Conservation (phyloP, 1,140 invertebrate species). For the Drosophila arawakana region DNA sequence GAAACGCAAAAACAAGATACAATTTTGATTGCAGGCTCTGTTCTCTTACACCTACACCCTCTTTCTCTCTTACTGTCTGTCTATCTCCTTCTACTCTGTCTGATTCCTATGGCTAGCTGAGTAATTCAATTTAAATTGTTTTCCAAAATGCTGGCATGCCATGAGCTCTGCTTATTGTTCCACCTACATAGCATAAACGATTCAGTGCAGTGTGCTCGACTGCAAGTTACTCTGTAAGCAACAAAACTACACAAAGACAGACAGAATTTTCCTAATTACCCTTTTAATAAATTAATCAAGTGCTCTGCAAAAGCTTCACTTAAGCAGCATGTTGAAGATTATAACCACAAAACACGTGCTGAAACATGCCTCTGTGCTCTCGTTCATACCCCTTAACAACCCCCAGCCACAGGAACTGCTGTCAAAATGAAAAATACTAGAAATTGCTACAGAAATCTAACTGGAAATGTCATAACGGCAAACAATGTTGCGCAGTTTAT, state of each 20-base stretch:
- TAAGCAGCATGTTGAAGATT: no score
- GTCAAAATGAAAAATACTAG: slow-evolving; percentile 40
- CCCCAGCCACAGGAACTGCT: slow-evolving; percentile 8
- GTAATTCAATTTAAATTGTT: slow-evolving; percentile 66
- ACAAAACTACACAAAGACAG: background rate
- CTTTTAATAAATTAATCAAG: background rate
- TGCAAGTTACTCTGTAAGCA: background rate
- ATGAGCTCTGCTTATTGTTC: slow-evolving; percentile 41
- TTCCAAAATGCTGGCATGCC: slow-evolving; percentile 62
- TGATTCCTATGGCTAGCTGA: background rate
- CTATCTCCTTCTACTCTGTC: slow-evolving; percentile 5
- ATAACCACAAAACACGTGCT: no score
- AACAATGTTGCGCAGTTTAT: slow-evolving; percentile 37
- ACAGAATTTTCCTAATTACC: background rate
- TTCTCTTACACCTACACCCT: background rate
- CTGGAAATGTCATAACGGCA: slow-evolving; percentile 1
- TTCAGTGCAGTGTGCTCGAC: background rate
- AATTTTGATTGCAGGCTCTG: slow-evolving; percentile 30
- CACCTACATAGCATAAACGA: slow-evolving; percentile 4
- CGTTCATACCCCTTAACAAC: no score
- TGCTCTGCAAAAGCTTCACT: no score
- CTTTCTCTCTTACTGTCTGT: background rate
- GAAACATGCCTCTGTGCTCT: no score
- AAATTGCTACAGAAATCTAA: slow-evolving; percentile 10
- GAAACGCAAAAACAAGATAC: slow-evolving; percentile 23